Conservation (phyloP, 1,140 invertebrate genomes). For the Drosophila athabasca region DNA sequence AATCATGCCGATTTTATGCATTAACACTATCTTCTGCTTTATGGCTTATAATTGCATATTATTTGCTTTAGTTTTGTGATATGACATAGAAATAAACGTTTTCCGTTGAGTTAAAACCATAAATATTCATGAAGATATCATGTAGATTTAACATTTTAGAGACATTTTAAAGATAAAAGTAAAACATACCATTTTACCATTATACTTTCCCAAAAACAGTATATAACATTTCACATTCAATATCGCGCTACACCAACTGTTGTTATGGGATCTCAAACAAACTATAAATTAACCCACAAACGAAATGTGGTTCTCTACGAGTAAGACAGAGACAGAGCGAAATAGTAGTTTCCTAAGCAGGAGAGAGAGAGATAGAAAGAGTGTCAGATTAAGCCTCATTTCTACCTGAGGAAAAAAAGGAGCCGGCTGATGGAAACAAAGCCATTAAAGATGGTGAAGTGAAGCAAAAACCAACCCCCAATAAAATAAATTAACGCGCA, state of each 20-base stretch:
- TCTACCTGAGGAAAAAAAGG: constrained; percentile 49
- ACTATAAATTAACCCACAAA: constrained; percentile 11
- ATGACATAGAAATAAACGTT: too few relatives aligned
- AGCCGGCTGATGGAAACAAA: constrained; percentile 11
- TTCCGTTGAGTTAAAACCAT: too few relatives aligned
- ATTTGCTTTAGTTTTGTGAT: too few relatives aligned
- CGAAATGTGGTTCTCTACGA: constrained; percentile 9
- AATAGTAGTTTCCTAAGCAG: neutral
- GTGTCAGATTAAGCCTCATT: constrained; percentile 27
- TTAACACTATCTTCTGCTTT: too few relatives aligned
- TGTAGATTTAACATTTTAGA: too few relatives aligned
- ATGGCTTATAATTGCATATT: too few relatives aligned
- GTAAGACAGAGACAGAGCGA: constrained; percentile 23
- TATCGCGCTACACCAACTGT: constrained; percentile 6
- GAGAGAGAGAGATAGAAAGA: neutral
- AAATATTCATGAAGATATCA: too few relatives aligned
- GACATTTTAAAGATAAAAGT: too few relatives aligned
- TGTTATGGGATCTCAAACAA: constrained; percentile 7
- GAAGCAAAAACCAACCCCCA: constrained; percentile 63
- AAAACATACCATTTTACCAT: too few relatives aligned
- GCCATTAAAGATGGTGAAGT: constrained; percentile 38
- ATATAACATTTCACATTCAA: too few relatives aligned
- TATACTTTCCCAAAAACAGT: too few relatives aligned
- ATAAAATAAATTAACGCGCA: constrained; percentile 67
- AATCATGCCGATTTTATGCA: too few relatives aligned